phyloP scores from a whole-genome alignment of 2,888 invertebrate species.

The Eurois occulta region DNA sequence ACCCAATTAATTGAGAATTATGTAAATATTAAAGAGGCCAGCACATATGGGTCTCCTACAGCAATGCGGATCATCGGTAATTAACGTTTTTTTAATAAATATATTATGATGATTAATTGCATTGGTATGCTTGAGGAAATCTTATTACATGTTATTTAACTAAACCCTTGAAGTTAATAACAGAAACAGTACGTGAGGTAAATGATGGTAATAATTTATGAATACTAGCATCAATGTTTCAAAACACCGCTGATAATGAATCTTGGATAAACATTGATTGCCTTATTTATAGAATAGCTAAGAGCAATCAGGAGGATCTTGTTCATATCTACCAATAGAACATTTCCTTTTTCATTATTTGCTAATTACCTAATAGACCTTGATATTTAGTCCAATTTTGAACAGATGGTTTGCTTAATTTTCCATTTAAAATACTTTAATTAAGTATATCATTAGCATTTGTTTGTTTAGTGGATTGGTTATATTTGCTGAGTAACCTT shows the following conservation, averaged over 20 bases:
- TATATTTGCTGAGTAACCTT: background rate
- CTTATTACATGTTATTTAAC: slow-evolving; percentile 45
- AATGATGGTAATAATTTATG: slow-evolving; percentile 32
- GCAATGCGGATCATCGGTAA: slow-evolving; percentile 43
- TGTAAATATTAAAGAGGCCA: slow-evolving; percentile 14
- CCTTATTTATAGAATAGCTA: slow-evolving; percentile 18
- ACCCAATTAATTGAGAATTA: slow-evolving; percentile 23
- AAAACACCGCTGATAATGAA: slow-evolving; percentile 8
- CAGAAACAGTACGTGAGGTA: slow-evolving; percentile 43
- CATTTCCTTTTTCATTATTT: slow-evolving; percentile 39
- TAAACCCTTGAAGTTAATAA: slow-evolving; percentile 56
- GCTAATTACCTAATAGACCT: slow-evolving; percentile 37
- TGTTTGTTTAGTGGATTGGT: slow-evolving; percentile 17
- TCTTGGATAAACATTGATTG: slow-evolving; percentile 11
- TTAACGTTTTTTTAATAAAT: slow-evolving; percentile 38
- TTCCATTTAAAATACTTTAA: slow-evolving; percentile 13
- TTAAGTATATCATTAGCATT: slow-evolving; percentile 16
- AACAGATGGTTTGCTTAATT: slow-evolving; percentile 10
- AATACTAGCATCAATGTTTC: slow-evolving; percentile 29
- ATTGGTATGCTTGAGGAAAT: slow-evolving; percentile 51
- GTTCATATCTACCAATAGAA: slow-evolving; percentile 16
- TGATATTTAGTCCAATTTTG: slow-evolving; percentile 40
- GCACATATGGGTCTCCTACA: background rate
- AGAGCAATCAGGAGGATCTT: slow-evolving; percentile 20
- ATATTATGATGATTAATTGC: slow-evolving; percentile 39